Percentiles rank a stretch among this genome's conserved stretches.
Conservation (phyloP, 2,113 vertebrate genomes). For the Gallinago jamesoni region DNA sequence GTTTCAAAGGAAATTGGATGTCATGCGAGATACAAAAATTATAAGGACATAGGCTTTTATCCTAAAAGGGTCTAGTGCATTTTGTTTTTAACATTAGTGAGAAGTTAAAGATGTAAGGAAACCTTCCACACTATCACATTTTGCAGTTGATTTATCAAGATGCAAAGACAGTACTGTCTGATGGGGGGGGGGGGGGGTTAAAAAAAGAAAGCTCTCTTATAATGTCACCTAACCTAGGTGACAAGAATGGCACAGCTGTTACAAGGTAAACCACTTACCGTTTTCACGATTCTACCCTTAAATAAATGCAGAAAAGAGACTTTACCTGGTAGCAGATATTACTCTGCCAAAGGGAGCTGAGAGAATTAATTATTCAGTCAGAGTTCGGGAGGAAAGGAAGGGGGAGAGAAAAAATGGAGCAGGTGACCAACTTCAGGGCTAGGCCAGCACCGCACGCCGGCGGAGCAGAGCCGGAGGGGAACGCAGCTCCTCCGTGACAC, state of each 20-base stretch:
- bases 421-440: constrained; percentile 12
- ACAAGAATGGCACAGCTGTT: not conserved
- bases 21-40: not conserved
- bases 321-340: constrained; percentile 14
- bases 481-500: constrained; percentile 47
- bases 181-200: too few relatives aligned
- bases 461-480: constrained; percentile 56
- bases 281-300: not conserved
- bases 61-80: not conserved
- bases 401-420: constrained; percentile 30
- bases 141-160: not conserved
- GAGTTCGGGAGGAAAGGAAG: not conserved
- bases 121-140: fast-evolving
- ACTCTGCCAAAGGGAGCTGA: constrained; percentile 27
- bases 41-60: not conserved
- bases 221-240: not conserved
- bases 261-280: not conserved
- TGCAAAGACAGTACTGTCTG: not conserved
- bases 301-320: not conserved
- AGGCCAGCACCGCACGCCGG: constrained; percentile 46
- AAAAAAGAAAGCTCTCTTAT: fast-evolving
- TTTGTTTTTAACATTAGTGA: not conserved
- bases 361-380: constrained; percentile 58
- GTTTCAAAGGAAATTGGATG: not conserved
- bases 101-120: not conserved